Evolutionary conservation across 2,113 vertebrate species (phyloP).

Genomic region (Probosciger aterrimus): DNA sequence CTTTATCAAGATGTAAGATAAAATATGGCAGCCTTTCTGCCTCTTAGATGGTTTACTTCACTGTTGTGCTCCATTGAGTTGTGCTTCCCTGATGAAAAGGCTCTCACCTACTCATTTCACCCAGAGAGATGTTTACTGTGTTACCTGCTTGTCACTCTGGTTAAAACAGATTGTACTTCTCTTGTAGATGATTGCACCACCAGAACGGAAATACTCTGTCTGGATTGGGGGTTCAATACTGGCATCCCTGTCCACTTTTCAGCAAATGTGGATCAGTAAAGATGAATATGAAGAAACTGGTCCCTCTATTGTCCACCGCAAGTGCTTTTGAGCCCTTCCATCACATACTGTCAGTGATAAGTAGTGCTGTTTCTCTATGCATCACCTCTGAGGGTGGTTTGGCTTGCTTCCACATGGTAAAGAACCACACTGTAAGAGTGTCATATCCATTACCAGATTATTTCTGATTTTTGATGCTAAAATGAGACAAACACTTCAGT

Average conservation of each 20-base stretch:
- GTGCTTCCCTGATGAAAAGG: neutral
- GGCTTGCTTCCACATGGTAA: neutral
- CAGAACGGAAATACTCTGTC: slow-evolving; percentile 54
- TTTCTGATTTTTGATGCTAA: neutral
- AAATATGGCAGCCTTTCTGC: neutral
- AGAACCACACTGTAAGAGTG: neutral
- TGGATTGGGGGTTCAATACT: slow-evolving; percentile 13
- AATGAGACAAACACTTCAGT: neutral
- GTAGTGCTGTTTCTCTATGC: neutral
- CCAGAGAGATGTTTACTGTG: neutral
- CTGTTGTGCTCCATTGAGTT: neutral
- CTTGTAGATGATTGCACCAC: slow-evolving; percentile 40
- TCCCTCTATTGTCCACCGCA: slow-evolving; percentile 31
- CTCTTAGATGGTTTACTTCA: neutral
- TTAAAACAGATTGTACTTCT: neutral
- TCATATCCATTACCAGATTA: neutral
- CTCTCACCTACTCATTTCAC: neutral
- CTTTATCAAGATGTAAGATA: neutral
- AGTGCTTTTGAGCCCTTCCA: slow-evolving; percentile 9
- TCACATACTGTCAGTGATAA: neutral
- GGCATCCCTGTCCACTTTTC: slow-evolving; percentile 3
- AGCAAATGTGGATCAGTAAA: slow-evolving; percentile 51
- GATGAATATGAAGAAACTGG: slow-evolving; percentile 42
- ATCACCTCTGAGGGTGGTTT: neutral
- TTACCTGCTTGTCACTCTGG: neutral